Evolutionary conservation across 2,888 invertebrate species (phyloP), one percentile per base, ranked within the genome.

Genomic region (Napeogenes sylphis): DNA sequence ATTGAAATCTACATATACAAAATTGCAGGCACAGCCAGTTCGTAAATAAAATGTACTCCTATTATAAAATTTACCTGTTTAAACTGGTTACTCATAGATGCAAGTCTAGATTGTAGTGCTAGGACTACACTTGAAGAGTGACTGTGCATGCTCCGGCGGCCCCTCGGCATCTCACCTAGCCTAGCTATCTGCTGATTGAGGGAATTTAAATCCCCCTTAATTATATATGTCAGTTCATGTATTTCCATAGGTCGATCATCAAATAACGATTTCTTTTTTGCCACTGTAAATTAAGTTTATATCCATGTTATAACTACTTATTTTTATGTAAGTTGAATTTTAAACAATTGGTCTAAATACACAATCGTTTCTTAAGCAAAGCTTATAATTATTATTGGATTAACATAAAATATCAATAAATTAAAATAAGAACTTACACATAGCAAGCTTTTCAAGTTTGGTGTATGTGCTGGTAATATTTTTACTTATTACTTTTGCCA

Each of bases 101-200:
- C 99, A 72, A 99, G 90, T 83, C 98, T 96, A 2, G 99, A 98
- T 90, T 98, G 98, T 65, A 98, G 86, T 4, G 97, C 95, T 66
- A 98, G 92, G 8, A 98, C 98, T 68, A 98, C 97, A 81, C 96
- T 98, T 56, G 96, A 97, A 62, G 97, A 97, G 92, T 97, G 97
- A 70, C 97, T 96, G 73, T 96, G 94, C 85, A 98, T 93, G 84
- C 98, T 98, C 68, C 93, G 91, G 75, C 96, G 95, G 63, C 93
- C 93, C 77, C 94, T 93, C 0, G 96, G 95, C 79, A 96, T 93
- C 76, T 96, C 95, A 77, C 96, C 96, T 55, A 97, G 86, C 76
- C 95, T 94, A n/a, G 97, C 98, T 78, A 99, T 99, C 90, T 99
- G 98, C 80, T 97, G 96, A 88, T 99, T 99, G 69, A 99, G 92